These are phyloP conservation scores for Andrena camellia DNA, from an alignment of 2,888 invertebrate genomes.

Conservation along the genomic window DNA sequence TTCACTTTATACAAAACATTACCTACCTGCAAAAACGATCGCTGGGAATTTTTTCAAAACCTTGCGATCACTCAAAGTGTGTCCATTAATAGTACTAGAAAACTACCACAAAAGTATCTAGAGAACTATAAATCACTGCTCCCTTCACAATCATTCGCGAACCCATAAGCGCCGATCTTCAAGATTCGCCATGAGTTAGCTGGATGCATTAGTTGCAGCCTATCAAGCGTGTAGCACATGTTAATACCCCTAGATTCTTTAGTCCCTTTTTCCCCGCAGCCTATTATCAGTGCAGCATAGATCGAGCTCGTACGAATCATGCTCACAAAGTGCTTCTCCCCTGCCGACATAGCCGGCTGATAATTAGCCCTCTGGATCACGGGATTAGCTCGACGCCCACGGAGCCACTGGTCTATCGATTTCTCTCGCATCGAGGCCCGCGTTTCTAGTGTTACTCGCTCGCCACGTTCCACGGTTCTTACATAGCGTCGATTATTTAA, in stretches of 20 bases:
- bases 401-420: slow-evolving; percentile 46
- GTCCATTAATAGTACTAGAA: too few relatives aligned
- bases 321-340: slow-evolving; percentile 33
- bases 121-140: too few relatives aligned
- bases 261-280: slow-evolving; percentile 3
- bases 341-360: slow-evolving; percentile 30
- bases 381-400: slow-evolving; percentile 37
- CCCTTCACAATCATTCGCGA: too few relatives aligned
- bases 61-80: too few relatives aligned
- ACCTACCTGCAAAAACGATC: too few relatives aligned
- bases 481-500: slow-evolving; percentile 49
- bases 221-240: slow-evolving; percentile 66
- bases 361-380: slow-evolving; percentile 60
- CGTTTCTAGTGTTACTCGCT: slow-evolving; percentile 46
- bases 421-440: slow-evolving; percentile 30
- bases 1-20: too few relatives aligned
- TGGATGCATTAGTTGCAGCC: slow-evolving; percentile 63
- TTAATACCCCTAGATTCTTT: slow-evolving; percentile 50
- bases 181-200: slow-evolving; percentile 53
- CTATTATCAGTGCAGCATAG: background rate
- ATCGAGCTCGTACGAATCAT: slow-evolving; percentile 22
- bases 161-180: slow-evolving; percentile 33
- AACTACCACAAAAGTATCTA: too few relatives aligned
- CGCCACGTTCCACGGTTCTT: slow-evolving; percentile 43
- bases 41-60: too few relatives aligned